Conservation (phyloP, 2,113 vertebrate genomes). For the Python bivittatus region DNA sequence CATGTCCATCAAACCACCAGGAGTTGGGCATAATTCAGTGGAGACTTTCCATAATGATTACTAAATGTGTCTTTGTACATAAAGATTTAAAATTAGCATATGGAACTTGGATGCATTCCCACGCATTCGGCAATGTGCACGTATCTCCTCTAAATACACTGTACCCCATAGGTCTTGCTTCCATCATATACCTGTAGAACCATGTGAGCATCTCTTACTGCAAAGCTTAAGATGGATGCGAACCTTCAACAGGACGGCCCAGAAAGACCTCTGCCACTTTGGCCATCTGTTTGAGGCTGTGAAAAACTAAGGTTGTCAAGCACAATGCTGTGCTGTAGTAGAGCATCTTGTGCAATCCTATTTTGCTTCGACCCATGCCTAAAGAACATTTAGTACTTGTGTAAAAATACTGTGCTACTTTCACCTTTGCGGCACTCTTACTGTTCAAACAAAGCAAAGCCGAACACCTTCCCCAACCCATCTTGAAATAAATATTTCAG, state of each 20-base stretch:
- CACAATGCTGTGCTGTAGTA: neutral
- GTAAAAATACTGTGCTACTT: neutral
- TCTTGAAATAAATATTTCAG: neutral
- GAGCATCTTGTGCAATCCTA: neutral
- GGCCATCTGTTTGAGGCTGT: neutral
- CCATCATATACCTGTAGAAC: neutral
- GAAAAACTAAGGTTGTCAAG: neutral
- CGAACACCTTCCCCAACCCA: neutral
- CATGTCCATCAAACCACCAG: neutral
- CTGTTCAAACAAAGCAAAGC: neutral
- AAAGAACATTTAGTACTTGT: neutral
- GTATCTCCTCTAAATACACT: neutral
- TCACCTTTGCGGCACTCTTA: neutral
- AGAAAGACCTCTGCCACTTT: neutral
- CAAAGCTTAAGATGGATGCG: neutral
- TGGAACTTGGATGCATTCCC: neutral
- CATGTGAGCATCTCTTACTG: neutral
- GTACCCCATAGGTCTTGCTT: neutral
- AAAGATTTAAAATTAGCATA: neutral
- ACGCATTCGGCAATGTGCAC: neutral
- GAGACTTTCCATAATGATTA: neutral
- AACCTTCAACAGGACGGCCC: neutral
- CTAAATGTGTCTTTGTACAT: neutral
- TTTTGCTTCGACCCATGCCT: neutral
- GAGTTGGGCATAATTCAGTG: neutral